A percentile compares a stretch with the other conserved stretches of the same genome.
These are phyloP conservation scores for Limnothrissa miodon DNA, from an alignment of 2,113 vertebrate genomes.

Conservation along the genomic window DNA sequence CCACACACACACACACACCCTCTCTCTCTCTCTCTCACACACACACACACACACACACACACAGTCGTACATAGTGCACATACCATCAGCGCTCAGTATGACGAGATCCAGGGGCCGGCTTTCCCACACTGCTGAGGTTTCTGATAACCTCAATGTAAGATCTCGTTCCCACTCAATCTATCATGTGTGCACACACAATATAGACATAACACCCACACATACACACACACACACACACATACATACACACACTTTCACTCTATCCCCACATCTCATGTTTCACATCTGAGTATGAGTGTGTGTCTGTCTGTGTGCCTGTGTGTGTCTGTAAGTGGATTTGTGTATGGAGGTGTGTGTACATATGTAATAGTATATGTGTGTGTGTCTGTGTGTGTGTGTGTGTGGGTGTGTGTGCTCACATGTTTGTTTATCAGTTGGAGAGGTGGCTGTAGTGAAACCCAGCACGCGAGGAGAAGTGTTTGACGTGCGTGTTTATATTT, in stretches of 20 bases:
- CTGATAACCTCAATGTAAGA: constrained; percentile 5
- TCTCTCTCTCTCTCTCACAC: too few species aligned
- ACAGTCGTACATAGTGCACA: neutral
- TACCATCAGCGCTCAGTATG: neutral
- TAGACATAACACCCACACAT: neutral
- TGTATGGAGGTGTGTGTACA: neutral
- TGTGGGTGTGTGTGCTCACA: neutral
- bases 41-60: too few species aligned
- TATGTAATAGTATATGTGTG: neutral
- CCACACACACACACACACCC: neutral
- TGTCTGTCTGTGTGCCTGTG: neutral
- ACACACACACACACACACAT: constrained; percentile 3
- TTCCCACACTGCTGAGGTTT: constrained; percentile 6
- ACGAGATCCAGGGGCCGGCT: neutral
- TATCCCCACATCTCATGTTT: neutral
- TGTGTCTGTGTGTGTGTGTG: neutral
- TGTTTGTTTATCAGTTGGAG: constrained; percentile 16
- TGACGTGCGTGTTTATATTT: constrained; percentile 15
- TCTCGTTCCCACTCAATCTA: neutral
- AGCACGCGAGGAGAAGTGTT: constrained; percentile 10
- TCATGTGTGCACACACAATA: neutral
- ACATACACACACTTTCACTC: neutral
- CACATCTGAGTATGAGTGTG: neutral
- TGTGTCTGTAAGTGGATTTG: neutral
- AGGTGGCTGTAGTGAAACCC: constrained; percentile 3